These are phyloP conservation scores for Ptychadena robeensis DNA, from an alignment of 2,797 vertebrate genomes.

Conservation along the genomic window DNA sequence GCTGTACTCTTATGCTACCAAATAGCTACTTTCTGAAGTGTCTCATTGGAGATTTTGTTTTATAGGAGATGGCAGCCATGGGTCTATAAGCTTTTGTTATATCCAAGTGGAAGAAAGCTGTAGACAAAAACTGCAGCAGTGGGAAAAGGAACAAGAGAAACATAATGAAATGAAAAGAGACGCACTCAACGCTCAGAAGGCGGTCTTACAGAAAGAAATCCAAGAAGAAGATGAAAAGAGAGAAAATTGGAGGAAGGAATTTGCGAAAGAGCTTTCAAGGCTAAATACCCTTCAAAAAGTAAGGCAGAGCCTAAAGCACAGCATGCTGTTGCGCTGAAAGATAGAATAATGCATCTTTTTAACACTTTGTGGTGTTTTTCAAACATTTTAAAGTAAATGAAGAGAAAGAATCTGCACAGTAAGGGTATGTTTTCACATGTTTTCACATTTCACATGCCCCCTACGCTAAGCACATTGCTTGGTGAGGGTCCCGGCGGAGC, in stretches of 20 bases:
- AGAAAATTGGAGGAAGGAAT: conserved; percentile 70
- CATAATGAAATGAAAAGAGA: conserved; percentile 69
- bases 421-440: too few species aligned
- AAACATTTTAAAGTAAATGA: not conserved
- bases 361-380: not conserved
- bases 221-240: conserved; percentile 73
- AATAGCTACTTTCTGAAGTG: not conserved
- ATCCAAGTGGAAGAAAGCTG: conserved; percentile 72
- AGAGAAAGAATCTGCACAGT: not conserved
- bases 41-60: conserved; percentile 10
- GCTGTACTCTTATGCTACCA: not conserved
- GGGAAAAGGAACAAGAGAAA: conserved; percentile 72
- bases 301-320: conserved; percentile 41
- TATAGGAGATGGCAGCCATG: conserved; percentile 68
- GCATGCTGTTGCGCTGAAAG: not conserved
- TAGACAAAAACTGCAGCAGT: conserved; percentile 68
- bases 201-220: conserved; percentile 68
- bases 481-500: too few species aligned
- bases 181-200: conserved; percentile 67
- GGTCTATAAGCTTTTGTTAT: conserved; percentile 65
- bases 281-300: conserved; percentile 73
- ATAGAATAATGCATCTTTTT: not conserved
- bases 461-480: too few species aligned
- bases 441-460: too few species aligned
- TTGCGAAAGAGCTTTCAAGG: conserved; percentile 78